These are phyloP conservation scores for Phyllostomus hastatus DNA, from an alignment of 2,113 vertebrate species.

Conservation along the genomic window DNA sequence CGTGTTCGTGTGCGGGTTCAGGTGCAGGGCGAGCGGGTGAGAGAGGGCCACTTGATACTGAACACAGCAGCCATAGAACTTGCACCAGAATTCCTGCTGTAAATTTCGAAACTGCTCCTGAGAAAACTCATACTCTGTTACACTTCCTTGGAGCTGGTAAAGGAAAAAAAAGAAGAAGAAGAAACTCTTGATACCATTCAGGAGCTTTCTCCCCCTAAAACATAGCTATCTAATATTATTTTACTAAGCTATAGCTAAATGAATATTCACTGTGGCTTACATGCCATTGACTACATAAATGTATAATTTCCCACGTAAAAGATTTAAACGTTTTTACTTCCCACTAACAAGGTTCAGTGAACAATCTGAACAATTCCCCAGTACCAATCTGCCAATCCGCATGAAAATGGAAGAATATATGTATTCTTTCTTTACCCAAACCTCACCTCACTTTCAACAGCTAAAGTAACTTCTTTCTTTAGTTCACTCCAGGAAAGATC, in stretches of 20 bases:
- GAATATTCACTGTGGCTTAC: neutral
- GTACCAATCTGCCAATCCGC: neutral
- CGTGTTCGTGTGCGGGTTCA: constrained; percentile 87
- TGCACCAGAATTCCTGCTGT: constrained; percentile 96
- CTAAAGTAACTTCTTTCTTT: constrained; percentile 93
- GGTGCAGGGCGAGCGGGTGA: constrained; percentile 87
- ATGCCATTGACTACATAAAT: neutral
- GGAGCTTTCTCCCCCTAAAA: neutral
- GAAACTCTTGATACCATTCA: neutral
- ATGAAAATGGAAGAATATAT: neutral
- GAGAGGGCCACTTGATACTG: constrained; percentile 95
- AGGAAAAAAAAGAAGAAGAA: neutral
- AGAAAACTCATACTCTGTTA: constrained; percentile 93
- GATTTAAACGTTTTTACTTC: neutral
- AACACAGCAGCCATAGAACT: constrained; percentile 95
- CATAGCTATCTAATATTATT: neutral
- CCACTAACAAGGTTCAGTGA: neutral
- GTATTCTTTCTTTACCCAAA: neutral
- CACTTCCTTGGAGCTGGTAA: constrained; percentile 89
- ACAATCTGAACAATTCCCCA: neutral
- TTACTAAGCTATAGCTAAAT: neutral
- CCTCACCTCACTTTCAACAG: constrained; percentile 92
- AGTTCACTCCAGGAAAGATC: constrained; percentile 90
- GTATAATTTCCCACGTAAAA: neutral
- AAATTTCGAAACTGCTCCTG: constrained; percentile 94